Percentiles rank a stretch among this genome's conserved stretches.
These are phyloP conservation scores for Falco biarmicus DNA, from an alignment of 2,797 vertebrate species.

Conservation along the genomic window DNA sequence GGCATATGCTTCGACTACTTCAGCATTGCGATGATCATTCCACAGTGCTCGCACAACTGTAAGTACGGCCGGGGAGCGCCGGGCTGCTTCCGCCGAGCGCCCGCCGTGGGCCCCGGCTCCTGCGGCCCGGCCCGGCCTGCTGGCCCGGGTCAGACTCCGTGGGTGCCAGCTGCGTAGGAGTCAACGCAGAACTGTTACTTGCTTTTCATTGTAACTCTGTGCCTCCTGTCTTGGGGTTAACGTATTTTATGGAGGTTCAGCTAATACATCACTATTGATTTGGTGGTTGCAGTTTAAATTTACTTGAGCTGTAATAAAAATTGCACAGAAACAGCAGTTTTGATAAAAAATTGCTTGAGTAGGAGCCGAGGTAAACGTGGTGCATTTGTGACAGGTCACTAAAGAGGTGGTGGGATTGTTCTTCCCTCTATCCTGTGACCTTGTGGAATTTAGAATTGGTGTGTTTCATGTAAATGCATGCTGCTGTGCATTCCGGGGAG, in stretches of 20 bases:
- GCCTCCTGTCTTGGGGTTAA: fast-evolving
- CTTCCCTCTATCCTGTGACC: background rate
- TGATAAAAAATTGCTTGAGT: background rate
- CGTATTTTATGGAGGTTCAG: fast-evolving
- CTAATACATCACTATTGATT: background rate
- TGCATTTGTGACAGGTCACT: too few relatives aligned
- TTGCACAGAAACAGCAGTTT: background rate
- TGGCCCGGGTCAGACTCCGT: fast-evolving
- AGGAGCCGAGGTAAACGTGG: background rate
- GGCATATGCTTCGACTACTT: conserved; percentile 56
- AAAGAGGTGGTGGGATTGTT: fast-evolving
- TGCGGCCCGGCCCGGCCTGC: fast-evolving
- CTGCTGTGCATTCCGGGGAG: fast-evolving
- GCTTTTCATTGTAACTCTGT: background rate
- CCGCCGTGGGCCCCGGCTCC: too few relatives aligned
- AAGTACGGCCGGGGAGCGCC: background rate
- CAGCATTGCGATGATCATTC: conserved; percentile 42
- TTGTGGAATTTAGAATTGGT: background rate
- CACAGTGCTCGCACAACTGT: conserved; percentile 52
- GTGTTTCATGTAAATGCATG: background rate
- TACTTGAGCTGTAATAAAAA: background rate
- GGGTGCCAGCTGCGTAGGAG: fast-evolving
- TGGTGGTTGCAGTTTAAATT: background rate
- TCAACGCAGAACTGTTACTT: fast-evolving
- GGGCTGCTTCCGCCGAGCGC: fast-evolving